Percentiles rank a stretch among this genome's conserved stretches.
These are phyloP conservation scores for Hydrolagus affinis DNA, from an alignment of 2,113 vertebrate genomes.

Conservation along the genomic window DNA sequence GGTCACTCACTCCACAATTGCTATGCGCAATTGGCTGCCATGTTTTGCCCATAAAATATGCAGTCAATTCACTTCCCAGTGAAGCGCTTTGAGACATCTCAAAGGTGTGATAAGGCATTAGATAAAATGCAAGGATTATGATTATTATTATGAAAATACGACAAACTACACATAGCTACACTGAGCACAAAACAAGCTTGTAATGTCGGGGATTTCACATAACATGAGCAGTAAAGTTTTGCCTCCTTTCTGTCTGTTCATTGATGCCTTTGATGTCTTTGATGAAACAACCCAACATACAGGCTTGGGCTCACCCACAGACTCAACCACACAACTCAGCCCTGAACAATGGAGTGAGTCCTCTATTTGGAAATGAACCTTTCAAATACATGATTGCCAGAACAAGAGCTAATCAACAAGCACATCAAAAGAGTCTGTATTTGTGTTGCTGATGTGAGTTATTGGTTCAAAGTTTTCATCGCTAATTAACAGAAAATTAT, in stretches of 20 bases:
- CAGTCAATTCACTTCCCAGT: no score
- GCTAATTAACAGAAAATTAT: not conserved
- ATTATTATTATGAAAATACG: not conserved
- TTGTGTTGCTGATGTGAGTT: not conserved
- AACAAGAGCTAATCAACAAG: not conserved
- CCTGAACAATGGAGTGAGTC: not conserved
- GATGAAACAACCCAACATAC: not conserved
- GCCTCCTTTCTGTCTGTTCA: not conserved
- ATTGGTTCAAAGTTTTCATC: not conserved
- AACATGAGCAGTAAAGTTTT: not conserved
- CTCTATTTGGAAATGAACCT: not conserved
- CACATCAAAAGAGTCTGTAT: not conserved
- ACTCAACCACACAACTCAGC: no score
- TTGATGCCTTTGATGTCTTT: not conserved
- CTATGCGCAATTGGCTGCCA: no score
- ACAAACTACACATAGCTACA: not conserved
- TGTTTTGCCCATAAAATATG: no score
- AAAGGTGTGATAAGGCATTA: no score
- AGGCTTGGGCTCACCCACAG: not conserved
- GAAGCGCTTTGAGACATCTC: no score
- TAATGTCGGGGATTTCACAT: not conserved
- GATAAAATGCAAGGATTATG: no score
- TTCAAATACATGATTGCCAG: not conserved
- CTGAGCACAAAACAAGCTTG: not conserved
- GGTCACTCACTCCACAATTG: no score